Evolutionary conservation across 2,888 invertebrate genomes (phyloP).

Genomic region (Drosophila hamatofila): DNA sequence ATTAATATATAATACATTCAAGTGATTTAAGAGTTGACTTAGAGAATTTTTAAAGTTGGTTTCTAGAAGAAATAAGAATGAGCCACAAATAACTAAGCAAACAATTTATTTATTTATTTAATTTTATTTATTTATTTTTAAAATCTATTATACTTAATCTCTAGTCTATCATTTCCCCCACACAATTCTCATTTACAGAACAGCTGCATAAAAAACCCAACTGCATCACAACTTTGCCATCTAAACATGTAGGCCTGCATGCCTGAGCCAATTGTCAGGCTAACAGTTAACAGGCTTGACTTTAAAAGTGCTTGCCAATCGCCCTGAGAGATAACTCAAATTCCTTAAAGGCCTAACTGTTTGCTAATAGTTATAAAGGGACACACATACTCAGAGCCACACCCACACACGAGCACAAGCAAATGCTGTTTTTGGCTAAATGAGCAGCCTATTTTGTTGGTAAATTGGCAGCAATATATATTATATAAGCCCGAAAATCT

Average conservation of each 20-base stretch:
- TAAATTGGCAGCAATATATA: slow-evolving; percentile 61
- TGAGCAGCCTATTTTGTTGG: slow-evolving; percentile 33
- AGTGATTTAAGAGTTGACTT: no score
- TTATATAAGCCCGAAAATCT: slow-evolving; percentile 28
- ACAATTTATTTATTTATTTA: no score
- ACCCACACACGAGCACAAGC: not conserved
- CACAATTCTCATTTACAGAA: not conserved
- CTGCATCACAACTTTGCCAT: slow-evolving; percentile 19
- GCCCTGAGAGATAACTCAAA: not conserved
- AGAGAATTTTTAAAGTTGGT: no score
- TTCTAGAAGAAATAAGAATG: no score
- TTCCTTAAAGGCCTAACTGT: slow-evolving; percentile 6
- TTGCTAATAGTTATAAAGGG: slow-evolving; percentile 1
- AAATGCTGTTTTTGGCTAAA: slow-evolving; percentile 15
- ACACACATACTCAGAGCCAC: not conserved
- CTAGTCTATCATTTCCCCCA: not conserved
- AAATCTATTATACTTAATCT: not conserved
- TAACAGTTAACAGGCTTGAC: slow-evolving; percentile 20
- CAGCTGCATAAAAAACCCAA: not conserved
- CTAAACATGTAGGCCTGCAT: slow-evolving; percentile 15
- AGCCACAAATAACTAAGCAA: no score
- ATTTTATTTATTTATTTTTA: not conserved
- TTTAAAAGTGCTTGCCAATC: slow-evolving; percentile 8
- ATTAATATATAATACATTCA: no score
- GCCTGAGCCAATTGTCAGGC: slow-evolving; percentile 31